Percentiles rank a stretch among this genome's conserved stretches.
phyloP scores from a whole-genome alignment of 2,888 invertebrate species.

The Sylvicola cinctus region DNA sequence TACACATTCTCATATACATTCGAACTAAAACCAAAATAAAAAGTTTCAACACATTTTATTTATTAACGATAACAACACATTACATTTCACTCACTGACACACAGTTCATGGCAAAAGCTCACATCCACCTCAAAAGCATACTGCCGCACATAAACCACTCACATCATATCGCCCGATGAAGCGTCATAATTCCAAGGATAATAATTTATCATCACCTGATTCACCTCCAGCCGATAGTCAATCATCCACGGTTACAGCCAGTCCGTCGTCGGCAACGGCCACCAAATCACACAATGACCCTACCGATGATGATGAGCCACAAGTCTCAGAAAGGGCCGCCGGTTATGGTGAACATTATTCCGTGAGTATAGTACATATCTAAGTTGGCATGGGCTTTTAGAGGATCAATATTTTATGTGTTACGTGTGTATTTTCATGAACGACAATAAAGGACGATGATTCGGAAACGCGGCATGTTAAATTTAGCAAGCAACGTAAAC shows the following conservation, averaged over 20 bases:
- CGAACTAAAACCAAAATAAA: too few relatives aligned
- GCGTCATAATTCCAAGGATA: constrained; percentile 5
- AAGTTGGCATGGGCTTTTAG: background rate
- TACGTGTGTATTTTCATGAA: constrained; percentile 8
- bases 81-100: too few relatives aligned
- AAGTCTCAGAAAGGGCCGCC: constrained; percentile 24
- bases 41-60: too few relatives aligned
- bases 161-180: constrained; percentile 5
- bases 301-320: constrained; percentile 23
- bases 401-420: background rate
- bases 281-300: constrained; percentile 3
- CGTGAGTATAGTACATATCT: constrained; percentile 10
- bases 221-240: constrained; percentile 3
- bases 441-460: too few relatives aligned
- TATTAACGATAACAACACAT: too few relatives aligned
- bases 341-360: constrained; percentile 23
- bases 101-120: too few relatives aligned
- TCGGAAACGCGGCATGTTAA: constrained; percentile 31
- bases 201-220: too few relatives aligned
- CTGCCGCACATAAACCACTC: too few relatives aligned
- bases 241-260: constrained; percentile 6
- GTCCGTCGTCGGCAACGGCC: constrained; percentile 5
- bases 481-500: constrained; percentile 23
- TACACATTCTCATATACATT: too few relatives aligned
- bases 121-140: too few relatives aligned